These are phyloP conservation scores for Megaptera novaeangliae DNA, from an alignment of 2,113 vertebrate species.

Conservation along the genomic window DNA sequence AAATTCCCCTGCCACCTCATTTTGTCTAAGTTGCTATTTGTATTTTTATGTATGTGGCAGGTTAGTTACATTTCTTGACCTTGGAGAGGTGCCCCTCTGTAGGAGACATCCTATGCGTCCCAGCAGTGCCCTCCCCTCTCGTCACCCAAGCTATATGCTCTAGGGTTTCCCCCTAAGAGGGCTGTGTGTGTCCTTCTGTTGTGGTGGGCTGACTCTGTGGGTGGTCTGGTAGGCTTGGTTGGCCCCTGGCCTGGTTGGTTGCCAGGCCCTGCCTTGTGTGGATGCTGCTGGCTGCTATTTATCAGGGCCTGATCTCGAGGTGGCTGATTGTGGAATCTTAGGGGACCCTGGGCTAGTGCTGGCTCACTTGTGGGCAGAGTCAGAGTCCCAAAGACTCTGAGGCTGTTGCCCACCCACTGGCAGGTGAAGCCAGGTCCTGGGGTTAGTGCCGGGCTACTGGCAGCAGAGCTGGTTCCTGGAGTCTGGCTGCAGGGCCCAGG, in stretches of 20 bases:
- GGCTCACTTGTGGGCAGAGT: neutral
- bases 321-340: neutral
- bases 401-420: neutral
- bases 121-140: neutral
- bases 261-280: no score
- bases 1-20: neutral
- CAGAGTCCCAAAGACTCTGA: neutral
- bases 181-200: neutral
- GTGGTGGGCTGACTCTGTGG: neutral
- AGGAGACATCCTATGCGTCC: neutral
- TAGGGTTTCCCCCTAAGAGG: neutral
- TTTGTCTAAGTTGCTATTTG: neutral
- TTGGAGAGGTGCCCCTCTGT: neutral
- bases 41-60: neutral
- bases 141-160: neutral
- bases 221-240: neutral
- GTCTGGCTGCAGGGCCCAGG: neutral
- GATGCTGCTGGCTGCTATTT: neutral
- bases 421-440: neutral
- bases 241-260: neutral
- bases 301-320: neutral
- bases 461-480: neutral
- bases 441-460: neutral
- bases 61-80: neutral
- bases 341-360: neutral